phyloP scores from a whole-genome alignment of 2,113 vertebrate species.

The Tupaia tana region DNA sequence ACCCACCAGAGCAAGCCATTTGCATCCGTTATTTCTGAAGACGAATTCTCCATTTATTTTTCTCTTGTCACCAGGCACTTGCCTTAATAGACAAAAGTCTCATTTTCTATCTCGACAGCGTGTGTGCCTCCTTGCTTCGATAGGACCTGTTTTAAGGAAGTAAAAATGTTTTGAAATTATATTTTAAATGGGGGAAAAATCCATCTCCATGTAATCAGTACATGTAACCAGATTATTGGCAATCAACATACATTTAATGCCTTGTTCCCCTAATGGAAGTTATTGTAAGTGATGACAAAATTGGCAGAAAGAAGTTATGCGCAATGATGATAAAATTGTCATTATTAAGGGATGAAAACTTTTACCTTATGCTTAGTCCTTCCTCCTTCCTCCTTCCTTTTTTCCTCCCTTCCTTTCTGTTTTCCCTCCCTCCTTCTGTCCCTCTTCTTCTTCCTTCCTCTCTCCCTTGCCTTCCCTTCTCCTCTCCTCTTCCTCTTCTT shows the following conservation, averaged over 20 bases:
- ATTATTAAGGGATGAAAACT: constrained; percentile 65
- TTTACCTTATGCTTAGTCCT: constrained; percentile 15
- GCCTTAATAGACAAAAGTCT: constrained; percentile 50
- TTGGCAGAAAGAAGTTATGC: constrained; percentile 71
- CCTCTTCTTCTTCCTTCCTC: too few species aligned
- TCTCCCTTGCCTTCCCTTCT: too few species aligned
- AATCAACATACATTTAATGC: constrained; percentile 78
- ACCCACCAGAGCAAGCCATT: background rate
- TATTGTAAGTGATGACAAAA: constrained; percentile 76
- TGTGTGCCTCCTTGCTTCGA: constrained; percentile 31
- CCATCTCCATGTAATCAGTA: constrained; percentile 70
- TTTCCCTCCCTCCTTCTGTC: too few species aligned
- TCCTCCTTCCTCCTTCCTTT: too few species aligned
- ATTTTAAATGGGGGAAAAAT: constrained; percentile 58
- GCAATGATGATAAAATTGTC: constrained; percentile 65
- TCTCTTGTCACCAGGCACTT: constrained; percentile 50
- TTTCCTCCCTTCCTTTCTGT: too few species aligned
- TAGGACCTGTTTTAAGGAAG: constrained; percentile 65
- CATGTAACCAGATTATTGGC: constrained; percentile 74
- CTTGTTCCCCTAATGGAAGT: constrained; percentile 78
- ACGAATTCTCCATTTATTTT: constrained; percentile 49
- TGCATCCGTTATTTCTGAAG: constrained; percentile 33
- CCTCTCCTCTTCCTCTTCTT: too few species aligned
- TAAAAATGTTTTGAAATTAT: constrained; percentile 69
- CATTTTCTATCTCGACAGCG: constrained; percentile 44